A percentile compares a stretch with the other conserved stretches of the same genome.
Evolutionary conservation across 2,888 invertebrate species (phyloP).

Genomic region (Aporophyla nigra): DNA sequence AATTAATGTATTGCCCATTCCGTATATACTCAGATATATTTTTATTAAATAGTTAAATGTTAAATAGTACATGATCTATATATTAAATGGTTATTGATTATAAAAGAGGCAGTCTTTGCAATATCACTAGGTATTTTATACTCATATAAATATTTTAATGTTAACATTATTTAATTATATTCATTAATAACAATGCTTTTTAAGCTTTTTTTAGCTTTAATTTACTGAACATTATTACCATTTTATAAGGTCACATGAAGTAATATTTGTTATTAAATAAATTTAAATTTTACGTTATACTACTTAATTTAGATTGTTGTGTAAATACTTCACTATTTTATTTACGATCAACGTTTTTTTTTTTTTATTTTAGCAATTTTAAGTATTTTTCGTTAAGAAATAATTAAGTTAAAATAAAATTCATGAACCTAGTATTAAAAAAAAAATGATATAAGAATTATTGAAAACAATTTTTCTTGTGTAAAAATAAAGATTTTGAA

Average conservation of each 20-base stretch:
- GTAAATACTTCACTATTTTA: constrained; percentile 87
- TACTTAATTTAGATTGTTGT: constrained; percentile 85
- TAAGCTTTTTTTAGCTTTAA: constrained; percentile 76
- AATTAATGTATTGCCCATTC: constrained; percentile 55
- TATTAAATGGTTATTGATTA: constrained; percentile 46
- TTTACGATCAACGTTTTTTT: constrained; percentile 82
- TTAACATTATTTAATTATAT: constrained; percentile 66
- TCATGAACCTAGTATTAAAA: constrained; percentile 80
- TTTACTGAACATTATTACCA: constrained; percentile 73
- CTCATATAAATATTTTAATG: constrained; percentile 67
- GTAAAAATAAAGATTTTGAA: constrained; percentile 88
- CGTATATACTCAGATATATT: constrained; percentile 48
- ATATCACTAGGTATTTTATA: constrained; percentile 73
- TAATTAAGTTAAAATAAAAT: constrained; percentile 75
- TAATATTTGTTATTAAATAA: constrained; percentile 83
- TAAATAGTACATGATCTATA: constrained; percentile 43
- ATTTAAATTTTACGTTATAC: constrained; percentile 82
- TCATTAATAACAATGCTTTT: constrained; percentile 68
- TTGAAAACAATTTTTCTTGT: constrained; percentile 84
- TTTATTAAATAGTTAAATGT: constrained; percentile 54
- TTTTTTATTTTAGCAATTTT: constrained; percentile 74
- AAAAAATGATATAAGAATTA: constrained; percentile 80
- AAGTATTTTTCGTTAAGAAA: constrained; percentile 78
- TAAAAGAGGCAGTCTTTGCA: constrained; percentile 67
- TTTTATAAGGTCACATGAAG: constrained; percentile 76